Base-by-base conservation (phyloP, 2,113 vertebrate species). In the Blennius ocellaris region DNA sequence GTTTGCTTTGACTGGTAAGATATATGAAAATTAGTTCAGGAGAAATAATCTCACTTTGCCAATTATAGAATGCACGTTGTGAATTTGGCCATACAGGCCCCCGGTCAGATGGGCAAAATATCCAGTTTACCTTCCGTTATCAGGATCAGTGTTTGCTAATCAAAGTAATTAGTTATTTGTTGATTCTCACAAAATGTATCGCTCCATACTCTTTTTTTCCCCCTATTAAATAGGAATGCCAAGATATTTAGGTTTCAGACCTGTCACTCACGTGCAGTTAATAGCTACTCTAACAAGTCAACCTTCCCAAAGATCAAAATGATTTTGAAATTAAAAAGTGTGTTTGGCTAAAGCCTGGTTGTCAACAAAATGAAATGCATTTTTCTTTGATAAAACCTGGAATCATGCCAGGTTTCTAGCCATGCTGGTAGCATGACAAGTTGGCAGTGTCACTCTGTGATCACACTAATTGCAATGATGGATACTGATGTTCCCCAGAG, bases 1-100 rank as follows among this genome's bases (percentile, higher is more conserved):
- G 41, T 40, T 73, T 57, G 45, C 47, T 74, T 58, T 63, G 16
- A 69, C 52, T 16, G 45, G 15, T 15, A 8, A 45, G 43, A 66
- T 0, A 9, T 44, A 15, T 45, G 43, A 49, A 55, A 48, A 50
- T 66, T n/a, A 68, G 9, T 8, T n/a, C 21, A 14, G n/a, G n/a
- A 21, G 56, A 51, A 51, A 79, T 12, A 38, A 14, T 36, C 9
- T 37, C 6, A 50, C 37, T 14, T 51, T 57, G 38, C n/a, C 48
- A 53, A 45, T 59, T 15, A 39, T 11, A 53, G 47, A n/a, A 44
- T 38, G 6, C 6, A 64, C 16, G 0, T 36, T 37, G 17, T 45
- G 56, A 51, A 65, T 41, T 36, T 64, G 40, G 14, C 6, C 7
- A 64, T 62, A 16, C 30, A 49, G 6, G 6, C 11, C 17, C 4